Evolutionary conservation across 2,888 invertebrate species (phyloP).

Genomic region (Mythimna lalbum): DNA sequence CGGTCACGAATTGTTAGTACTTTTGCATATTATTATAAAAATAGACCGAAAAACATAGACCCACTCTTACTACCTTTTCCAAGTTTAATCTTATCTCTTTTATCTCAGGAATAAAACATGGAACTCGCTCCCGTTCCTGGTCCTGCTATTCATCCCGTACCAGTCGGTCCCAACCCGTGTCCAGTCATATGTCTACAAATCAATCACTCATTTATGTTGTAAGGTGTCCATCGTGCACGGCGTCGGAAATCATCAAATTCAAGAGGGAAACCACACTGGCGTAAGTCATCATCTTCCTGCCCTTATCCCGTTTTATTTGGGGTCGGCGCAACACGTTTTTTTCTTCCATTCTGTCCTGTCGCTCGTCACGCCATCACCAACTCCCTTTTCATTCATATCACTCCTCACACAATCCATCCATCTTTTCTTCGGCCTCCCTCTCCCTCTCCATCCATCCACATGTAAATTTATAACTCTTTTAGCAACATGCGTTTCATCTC

Average conservation of each 20-base stretch:
- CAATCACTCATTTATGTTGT: too few relatives aligned
- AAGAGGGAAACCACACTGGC: slow-evolving; percentile 11
- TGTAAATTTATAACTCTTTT: too few relatives aligned
- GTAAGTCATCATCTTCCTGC: too few relatives aligned
- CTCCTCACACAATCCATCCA: too few relatives aligned
- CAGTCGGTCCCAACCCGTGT: slow-evolving; percentile 23
- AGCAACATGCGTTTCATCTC: too few relatives aligned
- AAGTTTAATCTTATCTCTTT: background rate
- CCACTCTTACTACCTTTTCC: background rate
- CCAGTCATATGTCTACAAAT: slow-evolving; percentile 22
- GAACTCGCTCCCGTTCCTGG: background rate
- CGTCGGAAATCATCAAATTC: slow-evolving; percentile 10
- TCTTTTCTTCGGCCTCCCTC: too few relatives aligned
- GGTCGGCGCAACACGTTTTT: too few relatives aligned
- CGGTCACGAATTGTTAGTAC: background rate
- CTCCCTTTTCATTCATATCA: too few relatives aligned
- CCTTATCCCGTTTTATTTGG: too few relatives aligned
- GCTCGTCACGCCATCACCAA: too few relatives aligned
- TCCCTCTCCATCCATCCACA: too few relatives aligned
- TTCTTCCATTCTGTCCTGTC: too few relatives aligned
- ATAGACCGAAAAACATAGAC: background rate
- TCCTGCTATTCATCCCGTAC: background rate
- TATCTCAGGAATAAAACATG: slow-evolving; percentile 18
- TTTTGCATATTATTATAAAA: background rate
- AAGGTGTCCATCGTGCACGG: slow-evolving; percentile 18